phyloP scores from a whole-genome alignment of 2,888 invertebrate species.

The Brachyopa scutellaris region DNA sequence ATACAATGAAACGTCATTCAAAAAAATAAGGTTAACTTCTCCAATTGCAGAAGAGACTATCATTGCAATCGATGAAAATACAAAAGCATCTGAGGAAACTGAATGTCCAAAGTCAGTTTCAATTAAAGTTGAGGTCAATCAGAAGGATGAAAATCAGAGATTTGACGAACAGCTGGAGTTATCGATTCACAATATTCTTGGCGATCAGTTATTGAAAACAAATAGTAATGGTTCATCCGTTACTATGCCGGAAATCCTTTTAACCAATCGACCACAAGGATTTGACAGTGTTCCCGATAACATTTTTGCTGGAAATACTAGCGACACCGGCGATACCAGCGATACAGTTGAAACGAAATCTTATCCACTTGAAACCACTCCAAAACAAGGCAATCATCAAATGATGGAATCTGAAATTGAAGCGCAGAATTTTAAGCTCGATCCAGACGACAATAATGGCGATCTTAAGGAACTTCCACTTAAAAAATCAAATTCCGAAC shows the following conservation, averaged over 20 bases:
- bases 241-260: slow-evolving; percentile 8
- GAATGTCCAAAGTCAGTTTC: neutral
- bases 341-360: slow-evolving; percentile 27
- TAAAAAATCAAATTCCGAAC: neutral
- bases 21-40: neutral
- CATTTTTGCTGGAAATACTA: slow-evolving; percentile 44
- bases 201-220: slow-evolving; percentile 5
- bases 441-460: neutral
- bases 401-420: neutral
- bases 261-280: slow-evolving; percentile 28
- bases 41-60: neutral
- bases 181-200: slow-evolving; percentile 34
- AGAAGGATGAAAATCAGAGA: slow-evolving; percentile 5
- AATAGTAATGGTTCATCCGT: neutral
- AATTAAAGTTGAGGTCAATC: neutral
- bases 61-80: neutral
- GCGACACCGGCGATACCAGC: slow-evolving; percentile 28
- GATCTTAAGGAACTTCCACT: neutral
- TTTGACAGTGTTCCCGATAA: slow-evolving; percentile 47
- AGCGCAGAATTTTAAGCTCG: neutral
- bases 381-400: neutral
- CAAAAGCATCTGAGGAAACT: neutral
- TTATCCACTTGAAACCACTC: slow-evolving; percentile 9
- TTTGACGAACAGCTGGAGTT: slow-evolving; percentile 29
- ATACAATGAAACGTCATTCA: neutral